These are phyloP conservation scores for Xenopus petersii DNA, from an alignment of 2,797 vertebrate genomes.

Conservation along the genomic window DNA sequence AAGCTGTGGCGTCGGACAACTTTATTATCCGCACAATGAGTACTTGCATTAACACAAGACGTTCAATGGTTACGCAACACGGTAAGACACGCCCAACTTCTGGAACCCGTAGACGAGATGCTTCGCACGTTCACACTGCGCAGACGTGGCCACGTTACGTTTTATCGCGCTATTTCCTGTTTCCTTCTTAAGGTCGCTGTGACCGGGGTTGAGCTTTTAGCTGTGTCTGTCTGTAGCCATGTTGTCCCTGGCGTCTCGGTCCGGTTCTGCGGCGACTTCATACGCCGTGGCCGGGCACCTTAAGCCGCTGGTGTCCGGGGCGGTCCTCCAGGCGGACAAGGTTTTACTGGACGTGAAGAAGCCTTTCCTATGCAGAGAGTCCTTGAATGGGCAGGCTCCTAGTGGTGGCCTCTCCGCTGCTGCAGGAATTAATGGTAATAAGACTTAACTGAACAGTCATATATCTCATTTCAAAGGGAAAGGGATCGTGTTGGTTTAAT, in stretches of 20 bases:
- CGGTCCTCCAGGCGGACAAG: slow-evolving; percentile 58
- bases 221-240: slow-evolving; percentile 57
- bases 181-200: slow-evolving; percentile 66
- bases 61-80: too few relatives aligned
- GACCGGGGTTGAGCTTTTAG: slow-evolving; percentile 51
- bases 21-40: too few relatives aligned
- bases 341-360: slow-evolving; percentile 68
- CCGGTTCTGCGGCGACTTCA: slow-evolving; percentile 69
- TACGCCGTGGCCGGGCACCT: slow-evolving; percentile 72
- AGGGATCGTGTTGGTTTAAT: too few relatives aligned
- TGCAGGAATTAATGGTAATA: slow-evolving; percentile 75
- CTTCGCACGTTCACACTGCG: neutral
- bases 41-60: too few relatives aligned
- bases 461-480: too few relatives aligned
- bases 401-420: slow-evolving; percentile 60
- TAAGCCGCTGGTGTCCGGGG: slow-evolving; percentile 62
- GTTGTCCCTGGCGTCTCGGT: slow-evolving; percentile 68
- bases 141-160: slow-evolving; percentile 14
- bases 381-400: slow-evolving; percentile 64
- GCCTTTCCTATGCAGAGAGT: slow-evolving; percentile 68
- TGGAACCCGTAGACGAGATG: neutral
- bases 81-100: slow-evolving; percentile 12
- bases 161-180: slow-evolving; percentile 3
- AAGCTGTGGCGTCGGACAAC: too few relatives aligned
- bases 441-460: neutral